These are phyloP conservation scores for Anisognathus igniventris DNA, from an alignment of 2,797 vertebrate genomes.

Conservation along the genomic window DNA sequence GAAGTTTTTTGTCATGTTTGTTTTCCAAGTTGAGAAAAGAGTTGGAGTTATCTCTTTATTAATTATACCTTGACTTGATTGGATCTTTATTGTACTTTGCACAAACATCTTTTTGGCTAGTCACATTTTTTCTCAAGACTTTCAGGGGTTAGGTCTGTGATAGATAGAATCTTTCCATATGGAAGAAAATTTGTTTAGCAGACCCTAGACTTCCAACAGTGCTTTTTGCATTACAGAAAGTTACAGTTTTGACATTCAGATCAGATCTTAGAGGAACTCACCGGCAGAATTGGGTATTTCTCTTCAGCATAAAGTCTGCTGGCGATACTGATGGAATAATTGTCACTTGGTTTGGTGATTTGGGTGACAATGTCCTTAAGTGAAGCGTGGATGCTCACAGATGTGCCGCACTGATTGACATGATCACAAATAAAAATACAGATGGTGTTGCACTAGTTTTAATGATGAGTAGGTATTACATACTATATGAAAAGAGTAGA, in stretches of 20 bases:
- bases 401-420: neutral
- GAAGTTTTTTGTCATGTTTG: neutral
- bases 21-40: neutral
- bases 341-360: slow-evolving; percentile 74
- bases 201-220: neutral
- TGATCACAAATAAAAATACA: neutral
- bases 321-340: slow-evolving; percentile 78
- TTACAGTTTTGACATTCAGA: neutral
- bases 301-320: slow-evolving; percentile 82
- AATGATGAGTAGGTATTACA: neutral
- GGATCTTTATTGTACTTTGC: neutral
- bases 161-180: neutral
- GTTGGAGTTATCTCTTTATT: neutral
- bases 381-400: neutral
- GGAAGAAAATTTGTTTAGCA: neutral
- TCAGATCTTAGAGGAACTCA: slow-evolving; percentile 48
- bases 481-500: neutral
- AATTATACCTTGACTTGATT: neutral
- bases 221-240: neutral
- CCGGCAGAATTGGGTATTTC: slow-evolving; percentile 78
- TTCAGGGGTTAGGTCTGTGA: neutral
- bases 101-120: neutral
- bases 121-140: neutral
- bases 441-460: neutral
- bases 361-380: slow-evolving; percentile 71